These are phyloP conservation scores for Anaspis maculata DNA, from an alignment of 2,888 invertebrate genomes.

Conservation along the genomic window DNA sequence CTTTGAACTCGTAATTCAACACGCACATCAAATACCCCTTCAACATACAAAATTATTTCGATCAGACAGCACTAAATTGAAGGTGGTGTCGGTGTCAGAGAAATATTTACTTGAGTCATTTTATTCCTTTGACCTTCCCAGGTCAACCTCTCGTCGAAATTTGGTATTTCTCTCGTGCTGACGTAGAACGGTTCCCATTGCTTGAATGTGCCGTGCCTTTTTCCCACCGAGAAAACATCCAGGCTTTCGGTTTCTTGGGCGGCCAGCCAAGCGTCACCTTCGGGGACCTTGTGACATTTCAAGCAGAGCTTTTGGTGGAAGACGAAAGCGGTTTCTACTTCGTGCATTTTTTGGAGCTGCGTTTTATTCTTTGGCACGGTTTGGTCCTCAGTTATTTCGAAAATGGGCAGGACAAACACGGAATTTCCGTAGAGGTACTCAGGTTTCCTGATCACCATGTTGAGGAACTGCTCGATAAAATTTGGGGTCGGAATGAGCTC, in stretches of 20 bases:
- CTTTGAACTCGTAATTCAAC: too few species aligned
- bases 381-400: conserved; percentile 1
- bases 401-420: conserved; percentile 8
- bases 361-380: conserved; percentile 27
- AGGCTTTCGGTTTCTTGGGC: conserved; percentile 16
- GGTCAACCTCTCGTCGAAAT: conserved; percentile 30
- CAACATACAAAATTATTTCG: too few species aligned
- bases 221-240: conserved; percentile 25
- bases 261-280: conserved; percentile 19
- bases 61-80: too few species aligned
- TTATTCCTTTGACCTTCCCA: conserved; percentile 35
- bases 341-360: conserved; percentile 21
- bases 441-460: conserved; percentile 10
- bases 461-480: conserved; percentile 16
- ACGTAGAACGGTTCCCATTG: conserved; percentile 33
- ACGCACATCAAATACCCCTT: too few species aligned
- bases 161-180: conserved; percentile 30
- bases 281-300: conserved; percentile 17
- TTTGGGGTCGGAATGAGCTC: conserved; percentile 19
- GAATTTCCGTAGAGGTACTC: conserved; percentile 3
- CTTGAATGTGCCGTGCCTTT: conserved; percentile 19
- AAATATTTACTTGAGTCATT: conserved; percentile 24
- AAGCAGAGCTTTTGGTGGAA: conserved; percentile 27
- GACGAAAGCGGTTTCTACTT: conserved; percentile 22
- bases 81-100: too few species aligned